These are phyloP conservation scores for Molorchus minor DNA, from an alignment of 2,888 invertebrate species.

Conservation along the genomic window DNA sequence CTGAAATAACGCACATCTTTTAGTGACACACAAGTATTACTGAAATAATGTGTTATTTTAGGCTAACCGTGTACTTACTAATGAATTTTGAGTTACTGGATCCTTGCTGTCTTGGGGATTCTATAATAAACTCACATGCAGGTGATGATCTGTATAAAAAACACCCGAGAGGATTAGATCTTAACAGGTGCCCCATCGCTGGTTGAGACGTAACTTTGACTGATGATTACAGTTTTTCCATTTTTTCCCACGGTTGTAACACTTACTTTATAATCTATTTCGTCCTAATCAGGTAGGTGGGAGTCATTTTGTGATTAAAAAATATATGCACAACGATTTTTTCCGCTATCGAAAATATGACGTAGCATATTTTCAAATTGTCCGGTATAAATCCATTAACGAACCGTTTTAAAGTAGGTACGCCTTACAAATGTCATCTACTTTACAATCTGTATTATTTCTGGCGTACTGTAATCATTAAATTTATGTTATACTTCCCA, in stretches of 20 bases:
- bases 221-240: slow-evolving; percentile 31
- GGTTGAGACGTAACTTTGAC: slow-evolving; percentile 32
- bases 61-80: too few species aligned
- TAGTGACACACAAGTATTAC: too few species aligned
- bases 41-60: too few species aligned
- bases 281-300: slow-evolving; percentile 8
- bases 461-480: slow-evolving; percentile 44
- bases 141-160: slow-evolving; percentile 37
- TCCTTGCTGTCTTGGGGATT: slow-evolving; percentile 31
- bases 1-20: too few species aligned
- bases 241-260: slow-evolving; percentile 31
- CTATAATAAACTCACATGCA: slow-evolving; percentile 33
- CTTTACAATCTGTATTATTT: slow-evolving; percentile 25
- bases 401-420: slow-evolving; percentile 15
- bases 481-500: slow-evolving; percentile 51
- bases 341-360: too few species aligned
- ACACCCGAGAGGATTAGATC: slow-evolving; percentile 44
- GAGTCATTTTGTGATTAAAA: too few species aligned
- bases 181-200: slow-evolving; percentile 46
- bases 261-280: slow-evolving; percentile 12
- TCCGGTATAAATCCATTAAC: slow-evolving; percentile 18
- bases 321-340: too few species aligned
- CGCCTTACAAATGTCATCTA: slow-evolving; percentile 29
- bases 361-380: too few species aligned
- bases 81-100: too few species aligned